Conservation (phyloP, 35 echinoderm and acorn worm species). For the Acanthaster planci region DNA sequence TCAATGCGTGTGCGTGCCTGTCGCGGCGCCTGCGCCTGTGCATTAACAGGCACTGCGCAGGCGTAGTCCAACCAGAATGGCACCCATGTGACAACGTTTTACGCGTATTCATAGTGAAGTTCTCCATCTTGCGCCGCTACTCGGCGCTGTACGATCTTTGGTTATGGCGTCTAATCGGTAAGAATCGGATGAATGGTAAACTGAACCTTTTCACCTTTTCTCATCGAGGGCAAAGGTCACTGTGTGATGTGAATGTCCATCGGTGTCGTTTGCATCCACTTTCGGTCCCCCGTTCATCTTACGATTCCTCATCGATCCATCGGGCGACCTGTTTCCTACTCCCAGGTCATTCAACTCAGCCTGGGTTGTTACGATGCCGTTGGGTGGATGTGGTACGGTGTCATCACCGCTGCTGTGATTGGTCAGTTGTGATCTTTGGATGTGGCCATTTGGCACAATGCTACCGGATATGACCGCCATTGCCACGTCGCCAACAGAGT, state of each 20-base stretch:
- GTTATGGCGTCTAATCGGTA: too few relatives aligned
- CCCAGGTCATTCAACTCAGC: neutral
- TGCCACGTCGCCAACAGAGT: neutral
- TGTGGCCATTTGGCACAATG: constrained; percentile 1
- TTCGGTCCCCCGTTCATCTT: constrained; percentile 11
- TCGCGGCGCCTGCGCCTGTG: too few relatives aligned
- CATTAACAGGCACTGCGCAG: too few relatives aligned
- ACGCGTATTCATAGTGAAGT: too few relatives aligned
- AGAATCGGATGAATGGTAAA: too few relatives aligned
- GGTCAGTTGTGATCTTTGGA: neutral
- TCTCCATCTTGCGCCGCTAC: too few relatives aligned
- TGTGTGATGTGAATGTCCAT: neutral
- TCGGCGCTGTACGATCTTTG: too few relatives aligned
- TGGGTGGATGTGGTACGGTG: neutral
- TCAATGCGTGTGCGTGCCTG: too few relatives aligned
- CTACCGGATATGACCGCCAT: constrained; percentile 14
- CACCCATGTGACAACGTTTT: too few relatives aligned
- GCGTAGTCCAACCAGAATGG: too few relatives aligned
- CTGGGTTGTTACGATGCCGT: neutral
- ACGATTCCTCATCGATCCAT: neutral
- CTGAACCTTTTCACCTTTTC: too few relatives aligned
- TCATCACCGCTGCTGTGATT: neutral
- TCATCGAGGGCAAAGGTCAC: constrained; percentile 8
- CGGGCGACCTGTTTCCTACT: neutral
- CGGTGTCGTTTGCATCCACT: neutral